These are phyloP conservation scores for Nesogale talazaci DNA, from an alignment of 2,113 vertebrate species.

Conservation along the genomic window DNA sequence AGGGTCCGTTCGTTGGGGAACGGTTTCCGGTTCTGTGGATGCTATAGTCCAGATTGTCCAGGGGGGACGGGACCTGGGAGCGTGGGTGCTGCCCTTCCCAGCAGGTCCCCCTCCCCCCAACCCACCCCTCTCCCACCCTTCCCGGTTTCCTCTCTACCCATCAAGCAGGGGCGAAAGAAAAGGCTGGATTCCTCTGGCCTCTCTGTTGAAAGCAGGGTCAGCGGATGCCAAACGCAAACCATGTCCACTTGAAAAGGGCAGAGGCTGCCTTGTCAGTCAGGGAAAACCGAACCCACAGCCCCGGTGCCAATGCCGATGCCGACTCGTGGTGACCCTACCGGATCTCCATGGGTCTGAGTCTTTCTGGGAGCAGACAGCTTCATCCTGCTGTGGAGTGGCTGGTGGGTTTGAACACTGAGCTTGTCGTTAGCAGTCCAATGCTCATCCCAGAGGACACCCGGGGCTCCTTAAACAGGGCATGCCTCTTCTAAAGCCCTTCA, in stretches of 20 bases:
- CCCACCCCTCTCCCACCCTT: too few relatives aligned
- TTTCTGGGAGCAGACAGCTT: too few relatives aligned
- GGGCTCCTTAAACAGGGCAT: too few relatives aligned
- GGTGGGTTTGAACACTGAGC: too few relatives aligned
- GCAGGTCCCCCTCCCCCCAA: rapidly evolving
- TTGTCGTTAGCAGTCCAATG: too few relatives aligned
- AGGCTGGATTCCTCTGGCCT: neutral
- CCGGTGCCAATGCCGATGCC: too few relatives aligned
- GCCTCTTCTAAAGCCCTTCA: neutral
- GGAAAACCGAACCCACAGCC: too few relatives aligned
- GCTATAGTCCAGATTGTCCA: rapidly evolving
- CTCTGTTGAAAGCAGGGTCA: neutral
- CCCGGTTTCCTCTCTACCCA: neutral
- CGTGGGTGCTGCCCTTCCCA: rapidly evolving
- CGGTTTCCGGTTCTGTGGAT: neutral
- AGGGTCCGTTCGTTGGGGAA: neutral
- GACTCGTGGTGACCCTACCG: too few relatives aligned
- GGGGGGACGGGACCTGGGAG: neutral
- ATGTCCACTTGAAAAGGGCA: neutral
- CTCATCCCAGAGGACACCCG: too few relatives aligned
- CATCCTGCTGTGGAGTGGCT: too few relatives aligned
- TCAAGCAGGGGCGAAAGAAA: rapidly evolving
- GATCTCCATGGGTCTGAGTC: too few relatives aligned
- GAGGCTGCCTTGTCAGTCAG: neutral
- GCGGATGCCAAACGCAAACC: neutral